phyloP scores from a whole-genome alignment of 2,797 vertebrate species.

The Prunella strophiata region DNA sequence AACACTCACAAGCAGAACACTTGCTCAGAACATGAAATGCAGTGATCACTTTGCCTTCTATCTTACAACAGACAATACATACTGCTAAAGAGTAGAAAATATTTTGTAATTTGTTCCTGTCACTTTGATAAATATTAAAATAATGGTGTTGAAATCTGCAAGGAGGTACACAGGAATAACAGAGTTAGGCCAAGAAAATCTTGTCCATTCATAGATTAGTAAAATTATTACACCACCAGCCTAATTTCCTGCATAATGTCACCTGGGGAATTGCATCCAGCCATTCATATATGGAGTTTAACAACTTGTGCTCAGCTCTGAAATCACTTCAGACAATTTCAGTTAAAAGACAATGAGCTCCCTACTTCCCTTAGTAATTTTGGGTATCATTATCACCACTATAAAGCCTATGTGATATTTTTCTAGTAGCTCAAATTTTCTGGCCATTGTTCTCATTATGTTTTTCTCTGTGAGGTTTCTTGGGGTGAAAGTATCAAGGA shows the following conservation, averaged over 20 bases:
- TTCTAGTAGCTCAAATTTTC: not conserved
- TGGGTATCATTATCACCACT: not conserved
- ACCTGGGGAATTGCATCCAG: not conserved
- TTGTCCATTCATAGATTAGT: not conserved
- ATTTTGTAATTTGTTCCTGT: not conserved
- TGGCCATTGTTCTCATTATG: not conserved
- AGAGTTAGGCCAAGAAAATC: not conserved
- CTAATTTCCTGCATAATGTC: not conserved
- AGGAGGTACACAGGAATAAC: not conserved
- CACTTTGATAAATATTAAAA: not conserved
- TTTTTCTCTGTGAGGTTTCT: not conserved
- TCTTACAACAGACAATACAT: not conserved
- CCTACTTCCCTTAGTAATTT: not conserved
- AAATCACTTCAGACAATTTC: not conserved
- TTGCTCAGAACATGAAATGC: slow-evolving; percentile 53
- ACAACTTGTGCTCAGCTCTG: not conserved
- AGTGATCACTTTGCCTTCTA: not conserved
- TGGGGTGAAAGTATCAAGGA: not conserved
- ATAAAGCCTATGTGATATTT: not conserved
- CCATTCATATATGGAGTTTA: not conserved
- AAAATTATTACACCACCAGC: not conserved
- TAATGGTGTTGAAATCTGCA: not conserved
- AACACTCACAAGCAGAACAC: not conserved
- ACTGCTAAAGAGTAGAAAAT: not conserved
- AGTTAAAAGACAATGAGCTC: not conserved